Base-by-base conservation (phyloP, 2,113 vertebrate species). In the Theristicus caerulescens region DNA sequence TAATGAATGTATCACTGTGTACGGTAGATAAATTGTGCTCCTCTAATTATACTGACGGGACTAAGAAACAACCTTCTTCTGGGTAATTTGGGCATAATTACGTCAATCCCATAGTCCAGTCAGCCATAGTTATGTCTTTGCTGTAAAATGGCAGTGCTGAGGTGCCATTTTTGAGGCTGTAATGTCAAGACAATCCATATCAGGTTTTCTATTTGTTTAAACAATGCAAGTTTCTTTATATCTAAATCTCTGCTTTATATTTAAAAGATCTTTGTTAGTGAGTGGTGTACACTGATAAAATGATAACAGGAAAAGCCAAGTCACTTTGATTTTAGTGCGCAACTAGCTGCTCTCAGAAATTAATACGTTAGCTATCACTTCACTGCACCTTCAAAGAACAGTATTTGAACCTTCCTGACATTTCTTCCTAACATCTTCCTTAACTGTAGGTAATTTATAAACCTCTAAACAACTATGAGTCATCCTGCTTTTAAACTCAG, bases 381-480 rank as follows among this genome's bases (percentile, higher is more conserved):
- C 81, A 55, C n/a, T 0, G 1, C n/a, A 73, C 47, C 78, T 94
- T 95, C 91, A 96, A 93, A 97, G 82, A 93, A 13, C 32, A 51
- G 42, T n/a, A 34, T 80, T 89, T 87, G 94, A 94, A 77, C 46
- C 51, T 87, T 94, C 26, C n/a, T 91, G 73, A 87, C 69, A 70
- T 91, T 89, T 95, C 82, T 44, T 27, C 69, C 27, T 52, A 85
- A 49, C 54, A 15, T 61, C 36, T 59, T 65, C 67, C 12, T 10
- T 83, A 94, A 77, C 84, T 86, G 81, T 87, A 77, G 40, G 51
- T 85, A 91, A 83, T 83, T 85, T 89, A 91, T 58, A 66, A 95
- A 76, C 42, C 74, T 93, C 87, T 88, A 93, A 94, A 96, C 78
- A 90, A 88, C 54, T 42, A 46, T 97, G 95, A 96, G 59, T 96